Evolutionary conservation across 2,113 vertebrate species (phyloP), one percentile per base, ranked within the genome.

Genomic region (Eidolon helvum): DNA sequence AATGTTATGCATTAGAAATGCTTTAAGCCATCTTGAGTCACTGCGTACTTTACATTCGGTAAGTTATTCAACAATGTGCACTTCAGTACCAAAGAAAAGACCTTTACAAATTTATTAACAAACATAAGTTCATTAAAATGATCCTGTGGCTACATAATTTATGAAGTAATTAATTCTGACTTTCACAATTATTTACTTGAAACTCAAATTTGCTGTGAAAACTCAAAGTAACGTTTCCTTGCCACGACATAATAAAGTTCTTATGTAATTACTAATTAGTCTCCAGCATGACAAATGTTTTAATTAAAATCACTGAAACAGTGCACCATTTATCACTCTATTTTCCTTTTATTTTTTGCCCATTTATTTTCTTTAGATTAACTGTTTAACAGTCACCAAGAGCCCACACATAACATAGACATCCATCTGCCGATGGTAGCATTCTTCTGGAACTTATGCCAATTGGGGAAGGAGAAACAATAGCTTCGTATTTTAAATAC

Each of bases 161-260:
- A 96, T 87, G 69, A 61, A 87, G 79, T 90, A 65, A 95, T 97
- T 97, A 87, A 92, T 95, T 95, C 75, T 87, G 93, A 94, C 93
- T 94, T 78, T 72, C 80, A 96, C 85, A 45, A 91, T 95, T 91
- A 93, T 95, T 97, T 95, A 95, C 79, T 65, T 12, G 88, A 83
- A 89, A 61, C 66, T 83, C 26, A 38, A 59, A 82, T 82, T 94
- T 86, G 33, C 79, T 28, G 22, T 10, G 38, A 45, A 50, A 82
- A 66, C 43, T 55, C 77, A 55, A 40, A 65, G 79, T n/a, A 16
- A 22, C 19, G 38, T 78, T 86, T 95, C 35, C 14, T 30, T 8
- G 72, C 59, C 26, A 22, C 1, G 18, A 43, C 66, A 65, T 90
- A 50, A 92, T 61, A 59, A 85, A 90, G n/a, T 63, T 66, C 87